Evolutionary conservation across 2,888 invertebrate genomes (phyloP).

Genomic region (Thysanoteuthis rhombus): DNA sequence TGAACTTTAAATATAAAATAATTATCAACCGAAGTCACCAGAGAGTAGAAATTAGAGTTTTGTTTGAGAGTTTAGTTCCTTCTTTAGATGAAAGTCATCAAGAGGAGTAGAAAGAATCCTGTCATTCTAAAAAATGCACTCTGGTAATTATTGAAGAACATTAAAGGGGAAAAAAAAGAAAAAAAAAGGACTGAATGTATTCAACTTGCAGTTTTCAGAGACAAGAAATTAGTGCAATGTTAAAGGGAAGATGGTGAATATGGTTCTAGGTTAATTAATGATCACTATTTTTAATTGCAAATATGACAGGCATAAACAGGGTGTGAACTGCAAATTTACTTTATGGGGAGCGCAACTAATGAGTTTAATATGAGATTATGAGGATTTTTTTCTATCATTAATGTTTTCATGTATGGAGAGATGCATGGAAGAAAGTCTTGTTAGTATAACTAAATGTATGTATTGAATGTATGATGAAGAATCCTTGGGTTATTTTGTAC

Average conservation of each 20-base stretch:
- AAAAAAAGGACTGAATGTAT: background rate
- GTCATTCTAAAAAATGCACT: background rate
- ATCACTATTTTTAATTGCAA: background rate
- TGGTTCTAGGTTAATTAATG: background rate
- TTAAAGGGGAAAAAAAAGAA: background rate
- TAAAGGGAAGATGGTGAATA: background rate
- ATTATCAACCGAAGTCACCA: background rate
- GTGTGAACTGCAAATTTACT: background rate
- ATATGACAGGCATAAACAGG: background rate
- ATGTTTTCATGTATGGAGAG: too few species aligned
- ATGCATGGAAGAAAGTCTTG: too few species aligned
- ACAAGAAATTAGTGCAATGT: background rate
- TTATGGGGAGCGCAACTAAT: background rate
- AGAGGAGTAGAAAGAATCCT: background rate
- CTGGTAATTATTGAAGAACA: background rate
- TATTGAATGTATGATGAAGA: too few species aligned
- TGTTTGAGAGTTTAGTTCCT: background rate
- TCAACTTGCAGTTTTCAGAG: background rate
- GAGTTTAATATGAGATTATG: background rate
- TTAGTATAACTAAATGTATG: too few species aligned
- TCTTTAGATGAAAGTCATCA: background rate
- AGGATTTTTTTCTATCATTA: too few species aligned
- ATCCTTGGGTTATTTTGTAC: too few species aligned
- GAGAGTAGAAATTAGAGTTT: background rate
- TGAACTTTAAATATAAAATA: background rate